Conservation (phyloP, 2,113 vertebrate species). For the Lota lota region DNA sequence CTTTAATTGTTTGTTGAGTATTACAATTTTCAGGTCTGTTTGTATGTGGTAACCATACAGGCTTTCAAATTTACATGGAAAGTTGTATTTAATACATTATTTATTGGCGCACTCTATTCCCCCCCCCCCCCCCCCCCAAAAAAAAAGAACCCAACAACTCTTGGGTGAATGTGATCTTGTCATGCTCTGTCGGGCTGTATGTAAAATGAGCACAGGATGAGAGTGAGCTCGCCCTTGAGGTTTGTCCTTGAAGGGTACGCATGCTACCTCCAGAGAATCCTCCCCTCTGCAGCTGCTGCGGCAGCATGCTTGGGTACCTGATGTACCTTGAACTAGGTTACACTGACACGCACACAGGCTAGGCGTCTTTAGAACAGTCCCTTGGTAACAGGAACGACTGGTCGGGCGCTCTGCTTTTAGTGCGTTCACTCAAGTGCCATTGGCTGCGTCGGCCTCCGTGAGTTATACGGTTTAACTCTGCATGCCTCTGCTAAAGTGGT, state of each 20-base stretch:
- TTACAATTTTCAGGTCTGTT: no score
- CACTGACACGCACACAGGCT: constrained; percentile 10
- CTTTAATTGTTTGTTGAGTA: background rate
- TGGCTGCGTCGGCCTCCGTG: constrained; percentile 12
- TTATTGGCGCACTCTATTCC: background rate
- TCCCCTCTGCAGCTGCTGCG: constrained; percentile 69
- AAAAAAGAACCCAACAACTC: background rate
- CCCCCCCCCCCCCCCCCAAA: background rate
- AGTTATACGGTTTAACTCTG: background rate
- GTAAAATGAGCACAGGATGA: constrained; percentile 13
- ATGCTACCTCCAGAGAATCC: constrained; percentile 39
- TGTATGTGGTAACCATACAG: no score
- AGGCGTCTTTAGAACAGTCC: constrained; percentile 51
- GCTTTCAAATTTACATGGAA: no score
- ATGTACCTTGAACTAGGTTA: constrained; percentile 59
- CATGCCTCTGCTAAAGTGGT: background rate
- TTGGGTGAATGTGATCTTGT: no score
- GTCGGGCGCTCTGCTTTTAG: constrained; percentile 19
- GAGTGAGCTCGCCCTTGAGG: constrained; percentile 53
- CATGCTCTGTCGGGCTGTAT: no score
- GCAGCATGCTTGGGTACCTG: constrained; percentile 55
- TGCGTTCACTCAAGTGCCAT: constrained; percentile 9
- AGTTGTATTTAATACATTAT: background rate
- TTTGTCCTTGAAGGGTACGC: constrained; percentile 49
- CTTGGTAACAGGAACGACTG: constrained; percentile 12